phyloP scores from a whole-genome alignment of 2,113 vertebrate species.

The Aptenodytes patagonicus region DNA sequence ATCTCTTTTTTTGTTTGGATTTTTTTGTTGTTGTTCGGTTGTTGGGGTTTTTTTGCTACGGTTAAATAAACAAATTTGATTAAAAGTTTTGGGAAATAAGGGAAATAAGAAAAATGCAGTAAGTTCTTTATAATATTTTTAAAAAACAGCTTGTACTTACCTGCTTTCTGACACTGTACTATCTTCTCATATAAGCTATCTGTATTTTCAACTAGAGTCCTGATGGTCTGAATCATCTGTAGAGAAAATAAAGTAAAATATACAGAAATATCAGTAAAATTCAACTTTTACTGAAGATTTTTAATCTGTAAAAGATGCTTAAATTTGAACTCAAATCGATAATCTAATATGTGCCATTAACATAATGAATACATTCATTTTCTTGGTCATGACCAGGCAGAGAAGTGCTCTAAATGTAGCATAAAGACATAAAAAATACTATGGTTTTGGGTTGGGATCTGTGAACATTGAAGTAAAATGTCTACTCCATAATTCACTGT shows the following conservation, averaged over 20 bases:
- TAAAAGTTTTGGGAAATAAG: neutral
- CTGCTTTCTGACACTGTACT: slow-evolving; percentile 89
- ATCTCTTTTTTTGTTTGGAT: neutral
- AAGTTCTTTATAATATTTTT: neutral
- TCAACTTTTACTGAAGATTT: neutral
- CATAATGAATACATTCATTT: neutral
- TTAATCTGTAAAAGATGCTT: neutral
- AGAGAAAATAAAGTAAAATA: slow-evolving; percentile 37
- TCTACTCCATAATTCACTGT: neutral
- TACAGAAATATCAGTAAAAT: neutral
- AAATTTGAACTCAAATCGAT: neutral
- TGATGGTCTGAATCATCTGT: slow-evolving; percentile 95
- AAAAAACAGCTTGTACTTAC: slow-evolving; percentile 57
- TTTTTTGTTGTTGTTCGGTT: neutral
- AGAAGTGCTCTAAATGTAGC: neutral
- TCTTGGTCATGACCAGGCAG: neutral
- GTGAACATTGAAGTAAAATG: neutral
- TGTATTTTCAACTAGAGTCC: slow-evolving; percentile 84
- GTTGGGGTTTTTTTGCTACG: neutral
- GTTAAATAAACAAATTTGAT: neutral
- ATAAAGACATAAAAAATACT: neutral
- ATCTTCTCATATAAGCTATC: slow-evolving; percentile 89
- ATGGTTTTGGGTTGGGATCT: neutral
- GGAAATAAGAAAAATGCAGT: neutral
- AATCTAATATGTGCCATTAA: neutral